Evolutionary conservation across 1,140 invertebrate genomes (phyloP).

Genomic region (Acromyrmex charruanus): DNA sequence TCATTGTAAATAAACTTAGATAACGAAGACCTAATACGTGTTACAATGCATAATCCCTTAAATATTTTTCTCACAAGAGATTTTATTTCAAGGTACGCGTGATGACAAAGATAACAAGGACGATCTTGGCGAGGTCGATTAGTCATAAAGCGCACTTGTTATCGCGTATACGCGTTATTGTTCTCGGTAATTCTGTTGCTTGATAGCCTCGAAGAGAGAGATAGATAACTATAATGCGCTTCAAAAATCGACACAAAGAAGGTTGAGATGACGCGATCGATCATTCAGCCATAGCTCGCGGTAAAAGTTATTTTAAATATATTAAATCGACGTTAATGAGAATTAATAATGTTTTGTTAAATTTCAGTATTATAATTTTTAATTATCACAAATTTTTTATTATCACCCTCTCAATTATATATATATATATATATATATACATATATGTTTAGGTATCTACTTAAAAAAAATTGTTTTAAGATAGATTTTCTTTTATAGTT

Average conservation of each 20-base stretch:
- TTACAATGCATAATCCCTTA: background rate
- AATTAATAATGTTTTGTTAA: slow-evolving; percentile 1
- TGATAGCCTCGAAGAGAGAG: background rate
- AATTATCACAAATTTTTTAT: background rate
- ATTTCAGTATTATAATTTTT: background rate
- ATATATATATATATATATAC: too few relatives aligned
- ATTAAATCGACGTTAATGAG: background rate
- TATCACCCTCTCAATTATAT: background rate
- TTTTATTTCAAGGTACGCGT: slow-evolving; percentile 50
- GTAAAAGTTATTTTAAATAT: background rate
- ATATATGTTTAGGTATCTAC: background rate
- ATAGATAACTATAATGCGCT: slow-evolving; percentile 10
- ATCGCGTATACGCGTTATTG: slow-evolving; percentile 71
- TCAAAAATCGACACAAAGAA: slow-evolving; percentile 19
- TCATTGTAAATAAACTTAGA: background rate
- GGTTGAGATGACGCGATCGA: background rate
- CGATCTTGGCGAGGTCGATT: slow-evolving; percentile 72
- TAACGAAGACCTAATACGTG: slow-evolving; percentile 7
- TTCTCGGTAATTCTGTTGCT: slow-evolving; percentile 68
- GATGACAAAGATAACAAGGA: slow-evolving; percentile 74
- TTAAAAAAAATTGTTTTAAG: background rate
- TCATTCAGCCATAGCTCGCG: background rate
- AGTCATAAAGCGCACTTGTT: slow-evolving; percentile 65
- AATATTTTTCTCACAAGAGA: slow-evolving; percentile 9
- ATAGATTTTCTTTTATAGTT: background rate